Percentiles rank a stretch among this genome's conserved stretches.
phyloP scores from a whole-genome alignment of 1,140 invertebrate species.

The Drosophila gunungcola region DNA sequence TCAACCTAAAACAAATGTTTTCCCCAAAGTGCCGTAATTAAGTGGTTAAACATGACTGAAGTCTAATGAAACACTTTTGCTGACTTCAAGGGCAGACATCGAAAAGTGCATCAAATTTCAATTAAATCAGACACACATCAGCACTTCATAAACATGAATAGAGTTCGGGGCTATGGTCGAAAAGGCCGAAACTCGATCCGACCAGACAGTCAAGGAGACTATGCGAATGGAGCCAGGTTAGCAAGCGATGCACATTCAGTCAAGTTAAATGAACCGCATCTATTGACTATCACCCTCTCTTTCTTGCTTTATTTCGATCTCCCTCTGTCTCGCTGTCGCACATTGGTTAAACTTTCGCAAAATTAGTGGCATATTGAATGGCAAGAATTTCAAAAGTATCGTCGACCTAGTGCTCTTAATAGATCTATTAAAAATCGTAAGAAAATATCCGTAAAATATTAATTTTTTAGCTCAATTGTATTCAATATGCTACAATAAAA shows the following conservation, averaged over 20 bases:
- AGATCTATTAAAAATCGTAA: no score
- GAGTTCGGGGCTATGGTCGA: slow-evolving; percentile 24
- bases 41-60: slow-evolving; percentile 45
- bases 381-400: no score
- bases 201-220: slow-evolving; percentile 33
- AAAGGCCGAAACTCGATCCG: slow-evolving; percentile 19
- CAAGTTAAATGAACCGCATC: slow-evolving; percentile 82
- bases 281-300: slow-evolving; percentile 70
- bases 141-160: slow-evolving; percentile 72
- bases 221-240: slow-evolving; percentile 40
- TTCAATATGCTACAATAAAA: no score
- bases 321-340: neutral
- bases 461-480: no score
- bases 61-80: slow-evolving; percentile 45
- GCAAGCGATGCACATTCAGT: slow-evolving; percentile 75
- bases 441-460: no score
- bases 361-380: neutral
- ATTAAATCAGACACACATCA: slow-evolving; percentile 76
- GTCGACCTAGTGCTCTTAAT: no score
- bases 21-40: slow-evolving; percentile 42
- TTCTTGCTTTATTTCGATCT: neutral
- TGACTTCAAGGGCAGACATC: slow-evolving; percentile 47
- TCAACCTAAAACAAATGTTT: slow-evolving; percentile 8
- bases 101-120: slow-evolving; percentile 72
- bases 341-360: neutral